Conservation (phyloP, 2,113 vertebrate species). For the Prolemur simus region DNA sequence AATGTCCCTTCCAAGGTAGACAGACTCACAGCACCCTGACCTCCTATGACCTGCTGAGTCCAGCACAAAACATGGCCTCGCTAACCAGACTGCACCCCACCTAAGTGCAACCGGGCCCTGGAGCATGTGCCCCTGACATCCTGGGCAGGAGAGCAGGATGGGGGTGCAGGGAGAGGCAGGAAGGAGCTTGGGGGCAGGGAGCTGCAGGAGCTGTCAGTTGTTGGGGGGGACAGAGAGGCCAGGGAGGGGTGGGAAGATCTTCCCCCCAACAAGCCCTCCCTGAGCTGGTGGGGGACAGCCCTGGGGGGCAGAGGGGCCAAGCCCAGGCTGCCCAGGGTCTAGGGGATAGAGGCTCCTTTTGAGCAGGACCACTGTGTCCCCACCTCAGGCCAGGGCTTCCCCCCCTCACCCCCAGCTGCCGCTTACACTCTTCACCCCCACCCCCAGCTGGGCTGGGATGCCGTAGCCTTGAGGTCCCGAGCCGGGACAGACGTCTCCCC, state of each 20-base stretch:
- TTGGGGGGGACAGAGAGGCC: neutral
- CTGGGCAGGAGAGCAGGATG: neutral
- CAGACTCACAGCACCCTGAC: neutral
- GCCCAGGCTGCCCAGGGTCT: too few relatives aligned
- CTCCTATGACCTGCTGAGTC: neutral
- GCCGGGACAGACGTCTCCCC: neutral
- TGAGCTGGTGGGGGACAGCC: neutral
- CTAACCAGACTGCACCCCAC: neutral
- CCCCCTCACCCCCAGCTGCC: neutral
- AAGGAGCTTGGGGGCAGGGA: too few relatives aligned
- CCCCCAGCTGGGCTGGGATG: neutral
- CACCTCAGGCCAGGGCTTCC: neutral
- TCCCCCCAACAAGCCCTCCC: neutral
- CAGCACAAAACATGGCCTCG: neutral
- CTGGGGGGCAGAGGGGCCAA: neutral
- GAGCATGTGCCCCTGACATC: neutral
- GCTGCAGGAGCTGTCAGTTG: too few relatives aligned
- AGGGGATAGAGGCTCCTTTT: neutral
- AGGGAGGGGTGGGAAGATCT: neutral
- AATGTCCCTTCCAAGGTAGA: neutral
- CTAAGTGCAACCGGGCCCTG: neutral
- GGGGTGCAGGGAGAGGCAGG: neutral
- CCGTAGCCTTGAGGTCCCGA: neutral
- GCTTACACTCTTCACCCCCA: neutral
- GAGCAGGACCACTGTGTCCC: neutral